Conservation (phyloP, 2,888 invertebrate genomes). For the Drosophila eohydei region DNA sequence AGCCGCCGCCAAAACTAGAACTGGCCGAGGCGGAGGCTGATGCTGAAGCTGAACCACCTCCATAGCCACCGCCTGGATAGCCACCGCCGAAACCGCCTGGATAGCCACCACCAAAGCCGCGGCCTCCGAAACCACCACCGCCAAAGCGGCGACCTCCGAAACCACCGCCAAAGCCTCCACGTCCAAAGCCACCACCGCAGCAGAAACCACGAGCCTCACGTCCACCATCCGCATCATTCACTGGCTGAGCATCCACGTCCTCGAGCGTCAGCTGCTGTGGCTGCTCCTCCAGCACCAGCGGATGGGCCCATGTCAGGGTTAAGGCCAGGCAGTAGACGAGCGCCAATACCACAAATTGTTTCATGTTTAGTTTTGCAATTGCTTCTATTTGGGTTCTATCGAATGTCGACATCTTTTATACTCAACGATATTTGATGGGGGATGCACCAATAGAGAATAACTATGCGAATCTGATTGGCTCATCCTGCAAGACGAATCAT, state of each 20-base stretch:
- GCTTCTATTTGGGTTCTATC: constrained; percentile 40
- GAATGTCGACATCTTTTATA: constrained; percentile 58
- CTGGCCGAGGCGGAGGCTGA: constrained; percentile 7
- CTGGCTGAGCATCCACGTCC: constrained; percentile 42
- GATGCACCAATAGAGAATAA: constrained; percentile 42
- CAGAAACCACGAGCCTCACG: constrained; percentile 60
- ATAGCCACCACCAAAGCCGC: constrained; percentile 20
- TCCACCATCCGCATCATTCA: constrained; percentile 23
- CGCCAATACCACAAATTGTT: constrained; percentile 51
- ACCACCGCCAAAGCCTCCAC: constrained; percentile 26
- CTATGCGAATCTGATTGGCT: constrained; percentile 15
- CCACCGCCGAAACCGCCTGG: neutral
- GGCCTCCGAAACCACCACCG: constrained; percentile 30
- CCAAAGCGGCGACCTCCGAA: constrained; percentile 32
- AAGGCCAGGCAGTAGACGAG: constrained; percentile 49
- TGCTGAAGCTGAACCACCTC: neutral
- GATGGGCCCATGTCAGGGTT: constrained; percentile 38
- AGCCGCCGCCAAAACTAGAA: constrained; percentile 4
- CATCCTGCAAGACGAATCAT: constrained; percentile 36
- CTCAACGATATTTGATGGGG: constrained; percentile 23
- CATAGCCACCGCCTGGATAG: neutral
- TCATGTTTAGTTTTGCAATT: constrained; percentile 53
- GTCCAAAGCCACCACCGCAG: constrained; percentile 37
- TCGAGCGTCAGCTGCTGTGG: constrained; percentile 44
- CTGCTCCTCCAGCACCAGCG: constrained; percentile 30